These are phyloP conservation scores for Bimastos eiseni DNA, from an alignment of 2,888 invertebrate genomes.

Conservation along the genomic window DNA sequence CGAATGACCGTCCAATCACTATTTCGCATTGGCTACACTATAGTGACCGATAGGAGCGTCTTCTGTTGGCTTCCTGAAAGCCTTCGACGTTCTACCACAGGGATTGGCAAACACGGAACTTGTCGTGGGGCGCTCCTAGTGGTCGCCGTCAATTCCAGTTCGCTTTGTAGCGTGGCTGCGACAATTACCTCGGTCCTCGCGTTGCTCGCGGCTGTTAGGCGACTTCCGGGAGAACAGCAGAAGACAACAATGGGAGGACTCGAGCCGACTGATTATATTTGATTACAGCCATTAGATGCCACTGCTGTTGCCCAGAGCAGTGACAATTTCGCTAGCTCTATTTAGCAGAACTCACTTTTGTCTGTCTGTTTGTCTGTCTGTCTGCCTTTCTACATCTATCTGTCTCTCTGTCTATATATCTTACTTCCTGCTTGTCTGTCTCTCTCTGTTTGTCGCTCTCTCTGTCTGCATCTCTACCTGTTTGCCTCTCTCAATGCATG, in stretches of 20 bases:
- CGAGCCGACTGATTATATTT: not conserved
- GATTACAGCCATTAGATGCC: conserved; percentile 1
- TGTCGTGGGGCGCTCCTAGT: not conserved
- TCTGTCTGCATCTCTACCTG: not conserved
- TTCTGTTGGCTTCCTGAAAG: not conserved
- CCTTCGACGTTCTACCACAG: not conserved
- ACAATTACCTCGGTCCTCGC: conserved; percentile 2
- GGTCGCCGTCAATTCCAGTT: not conserved
- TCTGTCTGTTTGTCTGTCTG: too few relatives aligned
- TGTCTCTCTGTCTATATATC: not conserved
- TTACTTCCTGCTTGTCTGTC: not conserved
- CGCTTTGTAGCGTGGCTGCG: not conserved
- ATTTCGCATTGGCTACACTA: not conserved
- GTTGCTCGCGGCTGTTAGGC: not conserved
- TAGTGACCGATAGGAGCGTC: not conserved
- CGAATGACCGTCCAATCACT: not conserved
- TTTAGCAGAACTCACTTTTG: not conserved
- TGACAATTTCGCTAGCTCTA: not conserved
- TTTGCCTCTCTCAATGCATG: not conserved
- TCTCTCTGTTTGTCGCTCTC: too few relatives aligned
- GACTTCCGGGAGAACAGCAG: not conserved
- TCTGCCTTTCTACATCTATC: too few relatives aligned
- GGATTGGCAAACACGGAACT: conserved; percentile 2
- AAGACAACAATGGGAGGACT: not conserved
- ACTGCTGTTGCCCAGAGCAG: not conserved